phyloP scores from a whole-genome alignment of 2,797 vertebrate genomes.

The Salarias fasciatus region DNA sequence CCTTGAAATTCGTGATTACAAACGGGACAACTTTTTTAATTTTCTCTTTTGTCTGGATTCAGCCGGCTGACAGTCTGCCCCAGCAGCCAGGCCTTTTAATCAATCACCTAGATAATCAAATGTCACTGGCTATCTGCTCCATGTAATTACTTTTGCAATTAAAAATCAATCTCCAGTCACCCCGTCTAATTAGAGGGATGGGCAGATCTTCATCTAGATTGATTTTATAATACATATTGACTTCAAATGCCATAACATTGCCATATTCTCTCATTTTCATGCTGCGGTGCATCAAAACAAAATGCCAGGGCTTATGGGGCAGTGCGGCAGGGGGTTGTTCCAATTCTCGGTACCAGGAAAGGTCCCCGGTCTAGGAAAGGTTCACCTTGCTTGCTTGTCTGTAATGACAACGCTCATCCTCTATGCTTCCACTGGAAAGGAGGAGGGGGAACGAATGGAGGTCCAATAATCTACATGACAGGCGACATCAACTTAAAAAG shows the following conservation, averaged over 20 bases:
- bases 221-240: slow-evolving; percentile 99
- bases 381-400: slow-evolving; percentile 83
- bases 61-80: slow-evolving; percentile 95
- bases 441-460: slow-evolving; percentile 59
- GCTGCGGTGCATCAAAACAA: slow-evolving; percentile 81
- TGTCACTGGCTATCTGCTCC: slow-evolving; percentile 99
- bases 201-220: slow-evolving; percentile 99
- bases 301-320: slow-evolving; percentile 64
- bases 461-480: slow-evolving; percentile 58
- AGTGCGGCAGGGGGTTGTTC: slow-evolving; percentile 55
- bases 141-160: slow-evolving; percentile 99
- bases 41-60: slow-evolving; percentile 99
- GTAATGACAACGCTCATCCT: slow-evolving; percentile 85
- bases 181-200: slow-evolving; percentile 99
- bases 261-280: slow-evolving; percentile 97
- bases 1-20: slow-evolving; percentile 99
- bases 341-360: slow-evolving; percentile 76
- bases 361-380: slow-evolving; percentile 85
- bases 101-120: slow-evolving; percentile 99
- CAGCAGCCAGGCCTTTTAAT: slow-evolving; percentile 98
- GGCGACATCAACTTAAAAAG: slow-evolving; percentile 34
- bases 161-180: slow-evolving; percentile 99
- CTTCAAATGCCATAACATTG: slow-evolving; percentile 99
- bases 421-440: slow-evolving; percentile 74
- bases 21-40: slow-evolving; percentile 99